Conservation (phyloP, 2,888 invertebrate species). For the Meiosimyza decipiens region DNA sequence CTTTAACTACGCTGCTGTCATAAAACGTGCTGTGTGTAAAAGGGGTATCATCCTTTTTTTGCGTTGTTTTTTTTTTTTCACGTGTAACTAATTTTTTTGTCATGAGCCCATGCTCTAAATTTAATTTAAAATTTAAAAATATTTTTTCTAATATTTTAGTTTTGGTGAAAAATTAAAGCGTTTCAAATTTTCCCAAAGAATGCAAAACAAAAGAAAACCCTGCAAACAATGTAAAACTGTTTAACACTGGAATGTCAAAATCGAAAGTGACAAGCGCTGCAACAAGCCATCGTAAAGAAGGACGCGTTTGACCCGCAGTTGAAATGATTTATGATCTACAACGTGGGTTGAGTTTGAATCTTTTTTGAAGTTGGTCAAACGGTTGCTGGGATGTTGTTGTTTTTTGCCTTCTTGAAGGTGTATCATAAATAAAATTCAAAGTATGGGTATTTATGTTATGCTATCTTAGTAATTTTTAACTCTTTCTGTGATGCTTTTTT, state of each 20-base stretch:
- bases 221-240: constrained; percentile 4
- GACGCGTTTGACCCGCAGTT: constrained; percentile 1
- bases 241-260: background rate
- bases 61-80: too few species aligned
- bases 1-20: background rate
- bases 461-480: too few species aligned
- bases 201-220: background rate
- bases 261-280: constrained; percentile 22
- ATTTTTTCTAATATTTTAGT: constrained; percentile 7
- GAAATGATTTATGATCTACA: constrained; percentile 2
- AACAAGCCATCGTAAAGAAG: background rate
- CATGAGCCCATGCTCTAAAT: constrained; percentile 25
- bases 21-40: constrained; percentile 22
- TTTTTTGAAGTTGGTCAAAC: too few species aligned
- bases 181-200: constrained; percentile 6
- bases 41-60: background rate
- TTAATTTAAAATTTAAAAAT: background rate
- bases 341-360: too few species aligned
- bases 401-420: too few species aligned
- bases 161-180: constrained; percentile 33
- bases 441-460: too few species aligned
- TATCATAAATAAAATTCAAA: too few species aligned
- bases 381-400: too few species aligned
- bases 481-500: too few species aligned
- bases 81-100: background rate